Evolutionary conservation across 1,140 invertebrate genomes (phyloP), one percentile per base, ranked within the genome.

Genomic region (Anoplophora glabripennis): DNA sequence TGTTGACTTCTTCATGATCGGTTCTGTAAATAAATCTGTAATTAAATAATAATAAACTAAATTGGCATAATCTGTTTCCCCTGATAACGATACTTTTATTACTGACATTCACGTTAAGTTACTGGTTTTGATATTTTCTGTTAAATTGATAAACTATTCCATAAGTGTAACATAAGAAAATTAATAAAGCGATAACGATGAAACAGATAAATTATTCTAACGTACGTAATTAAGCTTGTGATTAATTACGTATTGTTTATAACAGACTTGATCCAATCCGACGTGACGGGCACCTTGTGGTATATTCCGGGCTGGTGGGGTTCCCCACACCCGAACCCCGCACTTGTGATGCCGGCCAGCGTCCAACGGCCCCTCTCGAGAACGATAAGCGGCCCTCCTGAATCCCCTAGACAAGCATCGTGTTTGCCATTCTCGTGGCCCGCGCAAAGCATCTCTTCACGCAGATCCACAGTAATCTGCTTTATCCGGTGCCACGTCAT

Each of bases 261-360:
- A 46, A 84, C 70, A 14, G 79, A 79, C 65, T 77, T 77, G 38
- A 91, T 89, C 89, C 89, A 91, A 53, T 81, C 77, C 7, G 84
- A 77, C 18, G 88, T 89, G 59, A 83, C 82, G 58, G 86, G 80
- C 1, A 90, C 82, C 71, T 88, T 87, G 74, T 90, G 88, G 75
- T 92, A 92, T 64, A 92, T 92, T n/a, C 89, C 89, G 0, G 90
- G 90, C 72, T 93, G 90, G 64, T 89, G 87, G 68, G 91, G 87
- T 8, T 91, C 87, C 1, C 89, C 90, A 76, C 90, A 92, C 4
- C 89, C 90, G 72, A 92, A 93, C 7, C 90, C 90, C 0, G 90
- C 90, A 46, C 89, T 92, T 0, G 90, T 92, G 40, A 94, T 92
- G 11, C 92, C 92, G 7, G 87, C 86, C 18, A 93, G 76, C 51